Conservation (phyloP, 2,113 vertebrate genomes). For the Sigmodon hispidus region DNA sequence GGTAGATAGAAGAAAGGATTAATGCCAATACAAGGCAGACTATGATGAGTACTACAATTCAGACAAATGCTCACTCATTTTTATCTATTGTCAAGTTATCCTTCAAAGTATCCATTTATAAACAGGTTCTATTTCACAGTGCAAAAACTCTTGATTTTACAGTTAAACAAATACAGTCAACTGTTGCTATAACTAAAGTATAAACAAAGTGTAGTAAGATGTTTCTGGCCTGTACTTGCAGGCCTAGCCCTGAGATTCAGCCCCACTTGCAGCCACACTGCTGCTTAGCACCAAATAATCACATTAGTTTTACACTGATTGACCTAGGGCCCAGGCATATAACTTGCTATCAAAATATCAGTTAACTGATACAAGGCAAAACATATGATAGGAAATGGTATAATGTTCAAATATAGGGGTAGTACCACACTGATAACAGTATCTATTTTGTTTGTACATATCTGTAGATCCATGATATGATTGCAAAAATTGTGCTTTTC, state of each 20-base stretch:
- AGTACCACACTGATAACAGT: background rate
- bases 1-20: slow-evolving; percentile 64
- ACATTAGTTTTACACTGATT: no score
- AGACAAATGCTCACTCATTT: slow-evolving; percentile 45
- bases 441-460: background rate
- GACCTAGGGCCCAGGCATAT: no score
- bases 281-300: no score
- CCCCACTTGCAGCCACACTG: no score
- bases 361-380: slow-evolving; percentile 46
- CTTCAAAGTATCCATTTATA: slow-evolving; percentile 62
- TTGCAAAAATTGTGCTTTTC: slow-evolving; percentile 37
- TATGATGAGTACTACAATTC: slow-evolving; percentile 68
- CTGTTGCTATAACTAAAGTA: slow-evolving; percentile 43
- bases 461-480: background rate
- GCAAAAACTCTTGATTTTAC: slow-evolving; percentile 52
- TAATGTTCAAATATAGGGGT: background rate
- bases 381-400: background rate
- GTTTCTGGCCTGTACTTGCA: no score
- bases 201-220: no score
- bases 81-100: slow-evolving; percentile 72
- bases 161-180: slow-evolving; percentile 49
- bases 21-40: slow-evolving; percentile 44
- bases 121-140: slow-evolving; percentile 45
- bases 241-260: no score
- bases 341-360: background rate